Evolutionary conservation across 2,113 vertebrate species (phyloP).

Genomic region (Dissostichus mawsoni): DNA sequence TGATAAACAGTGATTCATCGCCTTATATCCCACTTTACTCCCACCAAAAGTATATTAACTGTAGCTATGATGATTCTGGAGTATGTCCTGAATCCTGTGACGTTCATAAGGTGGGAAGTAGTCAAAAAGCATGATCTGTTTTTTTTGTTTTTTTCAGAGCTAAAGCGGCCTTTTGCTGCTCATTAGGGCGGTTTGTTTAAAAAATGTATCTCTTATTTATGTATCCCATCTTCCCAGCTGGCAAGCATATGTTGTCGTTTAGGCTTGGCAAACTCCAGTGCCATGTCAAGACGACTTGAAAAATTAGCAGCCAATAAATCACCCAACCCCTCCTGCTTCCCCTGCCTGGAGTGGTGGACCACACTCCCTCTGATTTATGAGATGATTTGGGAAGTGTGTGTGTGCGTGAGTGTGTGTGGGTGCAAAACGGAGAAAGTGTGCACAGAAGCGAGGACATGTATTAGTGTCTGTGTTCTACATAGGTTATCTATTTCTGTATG

Average conservation of each 20-base stretch:
- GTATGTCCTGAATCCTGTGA: constrained; percentile 57
- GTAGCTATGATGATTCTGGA: constrained; percentile 81
- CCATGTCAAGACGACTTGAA: constrained; percentile 84
- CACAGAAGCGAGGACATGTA: constrained; percentile 48
- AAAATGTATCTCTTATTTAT: constrained; percentile 83
- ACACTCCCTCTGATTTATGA: constrained; percentile 86
- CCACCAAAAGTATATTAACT: constrained; percentile 85
- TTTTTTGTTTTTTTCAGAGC: not conserved
- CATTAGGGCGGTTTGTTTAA: constrained; percentile 67
- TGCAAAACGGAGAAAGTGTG: constrained; percentile 54
- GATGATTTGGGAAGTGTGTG: constrained; percentile 73
- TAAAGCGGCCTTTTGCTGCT: constrained; percentile 46
- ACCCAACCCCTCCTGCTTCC: constrained; percentile 77
- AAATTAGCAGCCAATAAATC: constrained; percentile 89
- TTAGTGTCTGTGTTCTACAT: constrained; percentile 71
- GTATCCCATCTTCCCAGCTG: constrained; percentile 80
- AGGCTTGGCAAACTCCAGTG: constrained; percentile 84
- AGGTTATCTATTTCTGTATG: constrained; percentile 72
- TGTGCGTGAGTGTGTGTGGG: constrained; percentile 37
- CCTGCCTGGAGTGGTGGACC: constrained; percentile 81
- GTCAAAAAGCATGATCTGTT: constrained; percentile 8
- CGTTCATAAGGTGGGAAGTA: not conserved
- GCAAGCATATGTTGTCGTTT: constrained; percentile 86
- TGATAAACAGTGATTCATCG: constrained; percentile 91
- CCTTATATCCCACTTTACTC: constrained; percentile 81